Conservation (phyloP, 1,140 invertebrate genomes). For the Myzus persicae region DNA sequence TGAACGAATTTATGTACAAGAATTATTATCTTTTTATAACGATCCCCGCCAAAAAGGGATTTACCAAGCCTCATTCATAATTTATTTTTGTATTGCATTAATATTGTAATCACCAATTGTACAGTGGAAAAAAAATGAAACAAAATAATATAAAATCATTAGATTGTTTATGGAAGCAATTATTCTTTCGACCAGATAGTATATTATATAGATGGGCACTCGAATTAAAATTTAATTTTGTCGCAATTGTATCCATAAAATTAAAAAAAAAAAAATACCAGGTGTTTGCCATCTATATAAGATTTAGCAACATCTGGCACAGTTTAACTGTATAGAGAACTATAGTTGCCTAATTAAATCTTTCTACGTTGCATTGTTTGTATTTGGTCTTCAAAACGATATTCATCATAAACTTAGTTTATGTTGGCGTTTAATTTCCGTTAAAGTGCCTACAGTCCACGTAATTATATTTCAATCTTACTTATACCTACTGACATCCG, state of each 20-base stretch:
- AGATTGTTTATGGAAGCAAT: not conserved
- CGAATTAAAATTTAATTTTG: not conserved
- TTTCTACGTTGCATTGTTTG: not conserved
- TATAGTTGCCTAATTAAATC: not conserved
- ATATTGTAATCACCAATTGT: not conserved
- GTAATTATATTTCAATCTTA: not conserved
- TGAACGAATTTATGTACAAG: not conserved
- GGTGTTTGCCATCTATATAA: not conserved
- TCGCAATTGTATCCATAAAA: not conserved
- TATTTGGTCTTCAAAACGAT: not conserved
- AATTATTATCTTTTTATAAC: not conserved
- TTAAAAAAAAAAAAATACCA: not conserved
- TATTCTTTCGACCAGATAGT: not conserved
- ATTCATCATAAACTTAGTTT: not conserved
- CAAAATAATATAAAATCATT: not conserved
- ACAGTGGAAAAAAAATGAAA: not conserved
- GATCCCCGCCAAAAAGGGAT: not conserved
- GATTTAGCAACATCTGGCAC: not conserved
- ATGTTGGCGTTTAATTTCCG: not conserved
- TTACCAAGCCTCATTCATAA: not conserved
- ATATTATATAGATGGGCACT: not conserved
- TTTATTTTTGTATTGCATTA: not conserved
- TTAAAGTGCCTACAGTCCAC: not conserved
- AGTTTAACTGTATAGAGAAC: not conserved
- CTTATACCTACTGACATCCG: not conserved